Conservation (phyloP, 2,113 vertebrate genomes). For the Suncus etruscus region DNA sequence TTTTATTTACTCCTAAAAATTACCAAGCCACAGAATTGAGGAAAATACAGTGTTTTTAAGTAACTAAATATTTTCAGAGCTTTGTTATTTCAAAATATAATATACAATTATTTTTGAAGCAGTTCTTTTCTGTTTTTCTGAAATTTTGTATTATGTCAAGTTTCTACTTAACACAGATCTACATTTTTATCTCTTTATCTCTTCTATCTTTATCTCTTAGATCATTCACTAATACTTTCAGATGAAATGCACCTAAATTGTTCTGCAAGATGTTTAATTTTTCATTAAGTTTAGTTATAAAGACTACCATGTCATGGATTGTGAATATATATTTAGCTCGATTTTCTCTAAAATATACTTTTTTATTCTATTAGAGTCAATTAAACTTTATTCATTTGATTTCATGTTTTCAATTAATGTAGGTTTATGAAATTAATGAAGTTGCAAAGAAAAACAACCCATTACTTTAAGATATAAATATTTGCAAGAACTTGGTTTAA, state of each 20-base stretch:
- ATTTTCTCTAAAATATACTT: slow-evolving; percentile 49
- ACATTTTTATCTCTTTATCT: neutral
- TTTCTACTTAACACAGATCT: neutral
- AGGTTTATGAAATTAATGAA: slow-evolving; percentile 57
- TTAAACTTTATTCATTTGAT: slow-evolving; percentile 63
- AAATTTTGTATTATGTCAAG: neutral
- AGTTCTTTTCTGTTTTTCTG: neutral
- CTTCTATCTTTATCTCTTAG: neutral
- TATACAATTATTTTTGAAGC: neutral
- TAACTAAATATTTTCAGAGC: neutral
- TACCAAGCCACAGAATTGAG: neutral
- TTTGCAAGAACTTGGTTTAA: slow-evolving; percentile 59
- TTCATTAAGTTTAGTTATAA: neutral
- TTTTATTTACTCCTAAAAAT: neutral
- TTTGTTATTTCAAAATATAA: neutral
- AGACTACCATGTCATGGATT: neutral
- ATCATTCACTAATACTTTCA: neutral
- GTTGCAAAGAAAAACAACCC: slow-evolving; percentile 42
- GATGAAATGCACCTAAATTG: neutral
- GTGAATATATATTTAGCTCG: neutral
- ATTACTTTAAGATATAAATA: slow-evolving; percentile 64
- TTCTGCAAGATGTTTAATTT: slow-evolving; percentile 7
- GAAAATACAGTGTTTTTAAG: neutral
- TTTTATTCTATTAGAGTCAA: slow-evolving; percentile 59
- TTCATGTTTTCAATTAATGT: slow-evolving; percentile 54